These are phyloP conservation scores for Hormiphora californensis DNA, from an alignment of 37 sponge, comb jelly and placozoan genomes.

Conservation along the genomic window DNA sequence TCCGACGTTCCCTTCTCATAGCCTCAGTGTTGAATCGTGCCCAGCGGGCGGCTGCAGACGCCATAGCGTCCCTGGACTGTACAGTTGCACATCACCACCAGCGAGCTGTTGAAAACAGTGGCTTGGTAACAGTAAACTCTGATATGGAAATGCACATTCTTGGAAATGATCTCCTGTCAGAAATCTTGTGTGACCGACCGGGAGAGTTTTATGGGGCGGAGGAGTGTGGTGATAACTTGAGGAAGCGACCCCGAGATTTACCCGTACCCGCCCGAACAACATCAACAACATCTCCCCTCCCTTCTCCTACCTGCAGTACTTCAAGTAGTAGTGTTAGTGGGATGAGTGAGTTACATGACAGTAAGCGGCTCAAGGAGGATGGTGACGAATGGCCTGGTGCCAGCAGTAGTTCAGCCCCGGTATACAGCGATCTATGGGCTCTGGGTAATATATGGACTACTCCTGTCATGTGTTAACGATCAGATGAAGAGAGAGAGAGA, in stretches of 20 bases:
- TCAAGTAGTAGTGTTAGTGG: not conserved
- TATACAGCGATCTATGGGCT: not conserved
- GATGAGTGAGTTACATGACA: constrained; percentile 10
- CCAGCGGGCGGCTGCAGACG: constrained; percentile 8
- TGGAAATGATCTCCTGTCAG: constrained; percentile 10
- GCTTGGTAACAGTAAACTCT: not conserved
- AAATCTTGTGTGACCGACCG: constrained; percentile 17
- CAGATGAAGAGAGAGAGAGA: not conserved
- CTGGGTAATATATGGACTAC: constrained; percentile 16
- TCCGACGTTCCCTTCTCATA: constrained; percentile 22
- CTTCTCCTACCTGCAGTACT: no score
- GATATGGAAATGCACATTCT: constrained; percentile 32
- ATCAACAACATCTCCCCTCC: no score
- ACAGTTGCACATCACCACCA: not conserved
- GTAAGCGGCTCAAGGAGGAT: constrained; percentile 29
- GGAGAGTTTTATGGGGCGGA: not conserved
- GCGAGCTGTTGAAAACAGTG: not conserved
- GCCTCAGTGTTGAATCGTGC: constrained; percentile 30
- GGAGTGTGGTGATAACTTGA: not conserved
- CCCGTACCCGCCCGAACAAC: not conserved
- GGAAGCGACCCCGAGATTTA: constrained; percentile 11
- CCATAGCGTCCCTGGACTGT: constrained; percentile 40
- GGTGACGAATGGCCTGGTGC: constrained; percentile 5
- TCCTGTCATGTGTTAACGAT: constrained; percentile 17
- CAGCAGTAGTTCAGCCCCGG: not conserved